These are phyloP conservation scores for Hylaea fasciaria DNA, from an alignment of 2,888 invertebrate genomes.

Conservation along the genomic window DNA sequence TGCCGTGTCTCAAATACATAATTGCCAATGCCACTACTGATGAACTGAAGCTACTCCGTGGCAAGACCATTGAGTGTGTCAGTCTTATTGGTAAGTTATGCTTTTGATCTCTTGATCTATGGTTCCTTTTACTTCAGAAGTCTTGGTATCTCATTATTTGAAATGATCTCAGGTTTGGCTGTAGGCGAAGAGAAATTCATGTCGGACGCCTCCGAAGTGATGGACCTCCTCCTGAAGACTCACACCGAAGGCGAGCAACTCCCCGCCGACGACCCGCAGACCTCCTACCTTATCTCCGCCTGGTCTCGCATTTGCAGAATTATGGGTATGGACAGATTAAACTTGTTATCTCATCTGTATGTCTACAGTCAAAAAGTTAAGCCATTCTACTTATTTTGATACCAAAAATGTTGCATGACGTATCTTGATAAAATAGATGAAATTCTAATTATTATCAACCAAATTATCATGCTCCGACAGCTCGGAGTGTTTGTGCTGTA, in stretches of 20 bases:
- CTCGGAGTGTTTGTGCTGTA: too few relatives aligned
- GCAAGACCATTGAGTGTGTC: conserved; percentile 99
- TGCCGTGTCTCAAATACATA: conserved; percentile 98
- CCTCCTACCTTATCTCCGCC: conserved; percentile 98
- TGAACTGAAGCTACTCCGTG: conserved; percentile 95
- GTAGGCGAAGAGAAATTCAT: conserved; percentile 94
- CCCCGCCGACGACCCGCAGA: conserved; percentile 98
- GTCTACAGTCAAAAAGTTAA: not conserved
- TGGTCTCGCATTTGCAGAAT: conserved; percentile 99
- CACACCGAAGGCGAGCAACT: conserved; percentile 93
- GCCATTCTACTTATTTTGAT: too few relatives aligned
- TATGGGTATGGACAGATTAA: conserved; percentile 75
- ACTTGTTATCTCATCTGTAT: too few relatives aligned
- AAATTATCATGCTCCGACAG: too few relatives aligned
- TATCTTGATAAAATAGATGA: too few relatives aligned
- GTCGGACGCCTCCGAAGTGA: conserved; percentile 96
- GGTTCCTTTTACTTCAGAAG: too few relatives aligned
- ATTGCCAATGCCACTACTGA: conserved; percentile 96
- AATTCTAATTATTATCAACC: too few relatives aligned
- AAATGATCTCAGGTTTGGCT: conserved; percentile 82
- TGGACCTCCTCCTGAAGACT: conserved; percentile 96
- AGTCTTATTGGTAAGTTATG: conserved; percentile 93
- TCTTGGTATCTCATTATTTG: not conserved
- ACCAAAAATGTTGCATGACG: too few relatives aligned
- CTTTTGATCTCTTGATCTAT: not conserved